phyloP scores from a whole-genome alignment of 53 echinoderm and acorn worm genomes.

The Luidia sarsii region DNA sequence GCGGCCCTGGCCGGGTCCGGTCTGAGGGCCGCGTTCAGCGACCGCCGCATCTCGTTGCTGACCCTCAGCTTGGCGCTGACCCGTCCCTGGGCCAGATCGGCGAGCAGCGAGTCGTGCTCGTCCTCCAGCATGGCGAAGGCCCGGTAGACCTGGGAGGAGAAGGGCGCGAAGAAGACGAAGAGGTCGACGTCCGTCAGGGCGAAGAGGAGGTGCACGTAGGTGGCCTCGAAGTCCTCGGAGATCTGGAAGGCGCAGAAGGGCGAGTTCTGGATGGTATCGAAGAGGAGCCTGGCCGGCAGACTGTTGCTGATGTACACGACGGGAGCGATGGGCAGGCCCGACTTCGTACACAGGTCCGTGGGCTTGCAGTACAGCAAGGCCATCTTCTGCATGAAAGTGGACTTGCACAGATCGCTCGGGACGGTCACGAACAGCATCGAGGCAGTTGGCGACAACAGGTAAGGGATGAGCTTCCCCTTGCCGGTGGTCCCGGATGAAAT shows the following conservation, averaged over 20 bases:
- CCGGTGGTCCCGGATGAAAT: constrained; percentile 78
- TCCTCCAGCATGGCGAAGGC: constrained; percentile 73
- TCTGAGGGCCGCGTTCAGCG: constrained; percentile 58
- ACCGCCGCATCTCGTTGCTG: constrained; percentile 48
- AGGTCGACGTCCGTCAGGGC: constrained; percentile 73
- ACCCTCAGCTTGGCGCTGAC: constrained; percentile 68
- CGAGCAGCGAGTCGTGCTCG: constrained; percentile 66
- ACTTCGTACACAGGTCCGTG: not conserved
- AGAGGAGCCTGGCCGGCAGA: too few relatives aligned
- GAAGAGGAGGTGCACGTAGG: constrained; percentile 84
- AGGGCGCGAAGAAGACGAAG: constrained; percentile 66
- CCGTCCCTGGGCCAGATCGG: constrained; percentile 71
- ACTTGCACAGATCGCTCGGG: not conserved
- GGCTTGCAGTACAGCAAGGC: constrained; percentile 48
- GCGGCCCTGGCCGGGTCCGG: constrained; percentile 77
- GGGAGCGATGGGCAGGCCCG: constrained; percentile 49
- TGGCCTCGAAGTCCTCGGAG: constrained; percentile 75
- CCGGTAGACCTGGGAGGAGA: constrained; percentile 76
- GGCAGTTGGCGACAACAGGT: not conserved
- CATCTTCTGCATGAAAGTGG: constrained; percentile 52
- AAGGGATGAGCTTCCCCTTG: constrained; percentile 51
- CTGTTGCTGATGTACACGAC: not conserved
- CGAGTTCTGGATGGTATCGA: constrained; percentile 13
- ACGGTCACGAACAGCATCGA: not conserved
- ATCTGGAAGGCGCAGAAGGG: constrained; percentile 75